Conservation (phyloP, 2,797 vertebrate genomes). For the Rhabdophis nuchalis region DNA sequence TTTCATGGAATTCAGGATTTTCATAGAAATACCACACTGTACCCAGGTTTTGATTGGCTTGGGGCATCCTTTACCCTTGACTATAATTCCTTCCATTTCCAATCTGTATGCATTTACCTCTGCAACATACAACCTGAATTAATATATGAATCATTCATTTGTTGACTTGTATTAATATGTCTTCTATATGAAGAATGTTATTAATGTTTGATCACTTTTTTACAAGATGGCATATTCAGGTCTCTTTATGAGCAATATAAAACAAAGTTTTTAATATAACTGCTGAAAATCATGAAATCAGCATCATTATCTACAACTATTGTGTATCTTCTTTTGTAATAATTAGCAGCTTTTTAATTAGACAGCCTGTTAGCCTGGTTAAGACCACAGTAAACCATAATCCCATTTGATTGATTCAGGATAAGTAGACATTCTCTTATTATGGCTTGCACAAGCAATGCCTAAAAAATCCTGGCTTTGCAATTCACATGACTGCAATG, state of each 20-base stretch:
- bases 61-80: slow-evolving; percentile 96
- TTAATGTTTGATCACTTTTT: neutral
- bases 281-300: neutral
- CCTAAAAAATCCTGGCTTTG: neutral
- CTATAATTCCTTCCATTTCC: slow-evolving; percentile 91
- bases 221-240: neutral
- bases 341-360: neutral
- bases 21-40: slow-evolving; percentile 98
- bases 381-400: neutral
- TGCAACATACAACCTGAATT: slow-evolving; percentile 66
- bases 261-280: neutral
- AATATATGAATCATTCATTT: slow-evolving; percentile 13
- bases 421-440: neutral
- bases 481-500: neutral
- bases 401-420: neutral
- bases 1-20: slow-evolving; percentile 91
- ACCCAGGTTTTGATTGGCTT: slow-evolving; percentile 99
- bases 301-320: neutral
- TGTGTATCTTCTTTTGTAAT: neutral
- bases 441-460: neutral
- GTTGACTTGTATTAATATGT: neutral
- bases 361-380: neutral
- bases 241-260: neutral
- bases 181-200: neutral
- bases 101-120: slow-evolving; percentile 86